Conservation (phyloP, 2,113 vertebrate genomes). For the Ameiurus melas region DNA sequence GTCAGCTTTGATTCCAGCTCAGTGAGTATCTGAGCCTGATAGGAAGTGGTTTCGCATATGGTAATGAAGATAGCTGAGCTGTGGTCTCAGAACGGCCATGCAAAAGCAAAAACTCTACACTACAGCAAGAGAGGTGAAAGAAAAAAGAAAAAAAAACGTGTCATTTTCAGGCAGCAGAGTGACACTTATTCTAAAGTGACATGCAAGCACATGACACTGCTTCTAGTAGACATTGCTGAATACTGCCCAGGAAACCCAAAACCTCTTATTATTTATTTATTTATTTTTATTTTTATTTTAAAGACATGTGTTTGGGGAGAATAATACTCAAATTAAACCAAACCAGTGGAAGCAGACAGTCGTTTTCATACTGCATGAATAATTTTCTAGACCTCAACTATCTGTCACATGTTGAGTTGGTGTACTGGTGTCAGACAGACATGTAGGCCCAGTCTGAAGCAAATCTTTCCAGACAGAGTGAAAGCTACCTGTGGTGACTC, state of each 20-base stretch:
- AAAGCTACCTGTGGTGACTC: conserved; percentile 39
- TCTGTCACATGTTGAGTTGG: background rate
- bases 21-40: conserved; percentile 59
- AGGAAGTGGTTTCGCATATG: conserved; percentile 82
- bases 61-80: conserved; percentile 69
- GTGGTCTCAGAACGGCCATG: conserved; percentile 67
- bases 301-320: too few relatives aligned
- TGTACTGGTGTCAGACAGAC: conserved; percentile 40
- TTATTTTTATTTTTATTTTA: too few relatives aligned
- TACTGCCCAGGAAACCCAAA: background rate
- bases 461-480: conserved; percentile 48
- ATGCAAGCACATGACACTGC: background rate
- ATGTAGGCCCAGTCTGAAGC: conserved; percentile 23
- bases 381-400: conserved; percentile 9
- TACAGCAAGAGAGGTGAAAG: conserved; percentile 32
- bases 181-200: background rate
- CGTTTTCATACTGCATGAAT: background rate
- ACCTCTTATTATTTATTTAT: too few relatives aligned
- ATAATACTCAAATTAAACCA: background rate
- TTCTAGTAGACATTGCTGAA: background rate
- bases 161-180: conserved; percentile 26
- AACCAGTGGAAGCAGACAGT: background rate
- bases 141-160: conserved; percentile 31
- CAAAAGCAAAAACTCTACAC: conserved; percentile 60
- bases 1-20: conserved; percentile 61